These are phyloP conservation scores for Zeus faber DNA, from an alignment of 2,113 vertebrate genomes.

Conservation along the genomic window DNA sequence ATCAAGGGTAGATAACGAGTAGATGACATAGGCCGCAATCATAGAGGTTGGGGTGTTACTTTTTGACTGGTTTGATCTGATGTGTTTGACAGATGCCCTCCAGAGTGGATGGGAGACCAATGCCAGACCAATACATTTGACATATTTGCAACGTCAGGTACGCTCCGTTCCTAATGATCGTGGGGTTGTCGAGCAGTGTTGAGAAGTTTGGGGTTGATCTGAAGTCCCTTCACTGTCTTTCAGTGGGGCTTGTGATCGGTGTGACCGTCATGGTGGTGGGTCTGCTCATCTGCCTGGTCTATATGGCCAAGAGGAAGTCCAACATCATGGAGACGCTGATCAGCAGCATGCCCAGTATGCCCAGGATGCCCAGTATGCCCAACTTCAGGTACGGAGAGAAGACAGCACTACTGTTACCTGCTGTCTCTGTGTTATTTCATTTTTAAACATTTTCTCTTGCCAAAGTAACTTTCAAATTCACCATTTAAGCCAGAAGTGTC, in stretches of 20 bases:
- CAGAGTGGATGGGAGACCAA: slow-evolving; percentile 57
- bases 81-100: slow-evolving; percentile 53
- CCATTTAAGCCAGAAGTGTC: no score
- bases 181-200: no score
- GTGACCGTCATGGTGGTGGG: slow-evolving; percentile 53
- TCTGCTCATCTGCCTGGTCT: slow-evolving; percentile 59
- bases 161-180: no score
- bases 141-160: slow-evolving; percentile 55
- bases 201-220: not conserved
- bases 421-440: no score
- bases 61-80: slow-evolving; percentile 3
- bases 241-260: slow-evolving; percentile 68
- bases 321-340: slow-evolving; percentile 38
- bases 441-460: not conserved
- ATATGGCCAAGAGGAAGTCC: slow-evolving; percentile 50
- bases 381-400: slow-evolving; percentile 53
- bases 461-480: no score
- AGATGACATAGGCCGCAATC: no score
- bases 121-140: slow-evolving; percentile 48
- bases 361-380: slow-evolving; percentile 21
- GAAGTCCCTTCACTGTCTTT: not conserved
- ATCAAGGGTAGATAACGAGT: no score
- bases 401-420: not conserved
- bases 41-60: no score
- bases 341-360: slow-evolving; percentile 19